A percentile compares a stretch with the other conserved stretches of the same genome.
These are phyloP conservation scores for Tethea ocularis DNA, from an alignment of 2,888 invertebrate species.

Conservation along the genomic window DNA sequence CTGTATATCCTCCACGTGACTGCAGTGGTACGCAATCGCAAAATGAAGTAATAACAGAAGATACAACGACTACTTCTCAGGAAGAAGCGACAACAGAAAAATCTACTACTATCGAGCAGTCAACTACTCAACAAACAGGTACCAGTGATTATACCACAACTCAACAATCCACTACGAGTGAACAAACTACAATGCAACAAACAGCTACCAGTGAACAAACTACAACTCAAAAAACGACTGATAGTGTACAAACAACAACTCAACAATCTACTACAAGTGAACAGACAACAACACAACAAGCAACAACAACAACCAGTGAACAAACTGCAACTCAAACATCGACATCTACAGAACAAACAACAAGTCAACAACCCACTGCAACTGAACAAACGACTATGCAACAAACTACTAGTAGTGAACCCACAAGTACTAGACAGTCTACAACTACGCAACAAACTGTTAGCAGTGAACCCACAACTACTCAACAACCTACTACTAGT, in stretches of 20 bases:
- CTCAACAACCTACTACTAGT: constrained; percentile 22
- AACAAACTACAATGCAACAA: constrained; percentile 23
- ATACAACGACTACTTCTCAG: constrained; percentile 29
- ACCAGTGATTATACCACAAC: constrained; percentile 20
- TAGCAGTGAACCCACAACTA: constrained; percentile 24
- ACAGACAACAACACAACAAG: constrained; percentile 20
- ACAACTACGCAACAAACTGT: constrained; percentile 28
- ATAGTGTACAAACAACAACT: constrained; percentile 30
- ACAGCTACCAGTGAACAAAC: constrained; percentile 34
- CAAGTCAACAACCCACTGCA: constrained; percentile 31
- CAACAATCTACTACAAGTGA: constrained; percentile 20
- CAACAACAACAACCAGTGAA: constrained; percentile 19
- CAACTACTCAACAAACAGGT: constrained; percentile 27
- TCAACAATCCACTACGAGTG: constrained; percentile 27
- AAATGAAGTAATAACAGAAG: constrained; percentile 41
- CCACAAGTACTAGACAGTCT: constrained; percentile 30
- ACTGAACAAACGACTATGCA: constrained; percentile 28
- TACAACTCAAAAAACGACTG: constrained; percentile 33
- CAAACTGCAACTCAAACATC: constrained; percentile 29
- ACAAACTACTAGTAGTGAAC: constrained; percentile 35
- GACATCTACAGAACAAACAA: constrained; percentile 21
- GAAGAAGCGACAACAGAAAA: constrained; percentile 28
- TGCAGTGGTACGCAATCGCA: constrained; percentile 65
- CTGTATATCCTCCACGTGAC: constrained; percentile 84
- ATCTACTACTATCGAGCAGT: constrained; percentile 20